Evolutionary conservation across 2,797 vertebrate genomes (phyloP).

Genomic region (Acestrorhynchus altus): DNA sequence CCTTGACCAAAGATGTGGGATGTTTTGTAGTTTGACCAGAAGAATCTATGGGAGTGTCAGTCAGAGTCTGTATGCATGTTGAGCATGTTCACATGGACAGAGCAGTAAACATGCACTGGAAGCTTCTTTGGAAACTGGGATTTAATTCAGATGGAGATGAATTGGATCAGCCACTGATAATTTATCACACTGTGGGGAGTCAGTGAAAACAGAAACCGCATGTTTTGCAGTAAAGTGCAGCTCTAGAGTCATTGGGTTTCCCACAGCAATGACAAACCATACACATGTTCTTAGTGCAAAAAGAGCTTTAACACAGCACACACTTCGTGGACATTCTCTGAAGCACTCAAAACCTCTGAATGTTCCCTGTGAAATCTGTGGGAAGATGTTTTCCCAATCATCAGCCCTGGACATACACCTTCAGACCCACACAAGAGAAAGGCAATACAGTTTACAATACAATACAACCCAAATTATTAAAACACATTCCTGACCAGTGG

Average conservation of each 20-base stretch:
- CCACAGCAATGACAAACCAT: slow-evolving; percentile 34
- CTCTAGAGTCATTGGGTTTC: slow-evolving; percentile 41
- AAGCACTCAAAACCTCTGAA: slow-evolving; percentile 20
- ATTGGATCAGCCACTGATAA: too few species aligned
- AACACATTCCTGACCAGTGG: slow-evolving; percentile 56
- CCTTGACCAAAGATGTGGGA: too few species aligned
- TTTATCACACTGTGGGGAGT: too few species aligned
- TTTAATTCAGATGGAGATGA: too few species aligned
- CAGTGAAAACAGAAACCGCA: too few species aligned
- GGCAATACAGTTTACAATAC: slow-evolving; percentile 55
- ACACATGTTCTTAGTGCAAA: slow-evolving; percentile 48
- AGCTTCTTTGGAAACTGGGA: too few species aligned
- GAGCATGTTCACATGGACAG: too few species aligned
- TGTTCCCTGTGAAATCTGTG: slow-evolving; percentile 53
- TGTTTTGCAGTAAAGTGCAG: slow-evolving; percentile 33
- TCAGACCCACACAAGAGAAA: slow-evolving; percentile 58
- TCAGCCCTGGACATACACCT: slow-evolving; percentile 50
- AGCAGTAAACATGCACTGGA: too few species aligned
- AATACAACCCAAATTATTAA: slow-evolving; percentile 51
- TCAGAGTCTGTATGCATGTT: too few species aligned
- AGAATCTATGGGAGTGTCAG: too few species aligned
- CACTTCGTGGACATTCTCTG: slow-evolving; percentile 36
- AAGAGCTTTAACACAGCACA: slow-evolving; percentile 51
- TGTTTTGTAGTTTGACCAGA: too few species aligned
- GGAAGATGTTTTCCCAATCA: slow-evolving; percentile 55